Base-by-base conservation (phyloP, 2,113 vertebrate species). In the Typhlomys cinereus region DNA sequence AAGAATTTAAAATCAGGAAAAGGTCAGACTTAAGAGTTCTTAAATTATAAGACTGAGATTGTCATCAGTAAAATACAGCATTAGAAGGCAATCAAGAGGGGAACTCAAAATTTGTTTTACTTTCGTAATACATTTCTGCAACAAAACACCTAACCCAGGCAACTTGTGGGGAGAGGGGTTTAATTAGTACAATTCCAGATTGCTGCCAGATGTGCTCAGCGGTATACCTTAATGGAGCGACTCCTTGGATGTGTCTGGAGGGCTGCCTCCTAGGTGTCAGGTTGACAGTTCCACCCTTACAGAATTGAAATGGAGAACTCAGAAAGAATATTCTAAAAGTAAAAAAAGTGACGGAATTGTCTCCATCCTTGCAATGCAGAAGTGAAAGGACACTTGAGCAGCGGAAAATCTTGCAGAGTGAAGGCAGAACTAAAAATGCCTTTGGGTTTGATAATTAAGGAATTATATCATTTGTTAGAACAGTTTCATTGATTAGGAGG, bases 1-100 rank as follows among this genome's bases (percentile, higher is more conserved):
- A 93, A 64, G 36, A 78, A 59, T 74, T 34, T 89, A 94, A 82
- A 95, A 81, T 82, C 36, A 66, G 57, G 27, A 76, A 92, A 75
- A 73, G 39, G 17, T 87, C 52, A 89, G 36, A 89, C n/a, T 91
- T 92, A 61, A 82, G 50, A 36, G 7, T 89, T 84, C 41, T 89
- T 89, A 74, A 76, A 54, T 78, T 36, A 67, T 21, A 87, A 64
- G 67, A 85, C 76, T 92, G 39, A 34, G 4, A 80, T 92, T 88
- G 69, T 39, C 29, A 25, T 85, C 14, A 5, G 14, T 90, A 31
- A 75, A 85, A 23, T 78, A 23, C 52, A 88, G 31, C 46, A 57
- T 48, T 93, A 91, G 66, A 87, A 79, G n/a, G 83, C 39, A 84
- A 7, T 54, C 81, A 73, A 59, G 50, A 91, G 12, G 59, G 88